A percentile compares a stretch with the other conserved stretches of the same genome.
phyloP scores from a whole-genome alignment of 2,113 vertebrate species.

The Paramormyrops kingsleyae region DNA sequence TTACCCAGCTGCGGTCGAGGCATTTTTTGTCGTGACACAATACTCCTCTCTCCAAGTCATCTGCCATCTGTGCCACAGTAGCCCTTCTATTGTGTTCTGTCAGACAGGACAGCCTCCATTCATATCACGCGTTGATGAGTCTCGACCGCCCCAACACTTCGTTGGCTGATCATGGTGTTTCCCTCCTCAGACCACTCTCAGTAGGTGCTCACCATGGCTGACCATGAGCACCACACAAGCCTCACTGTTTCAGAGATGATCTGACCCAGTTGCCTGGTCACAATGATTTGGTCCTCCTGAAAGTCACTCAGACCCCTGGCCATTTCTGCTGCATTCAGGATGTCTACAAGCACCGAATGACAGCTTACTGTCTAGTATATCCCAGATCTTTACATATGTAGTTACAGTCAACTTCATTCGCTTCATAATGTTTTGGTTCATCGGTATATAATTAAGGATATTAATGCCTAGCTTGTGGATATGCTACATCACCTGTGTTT shows the following conservation, averaged over 20 bases:
- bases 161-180: too few species aligned
- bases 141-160: too few species aligned
- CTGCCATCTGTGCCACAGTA: too few species aligned
- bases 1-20: too few species aligned
- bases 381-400: not conserved
- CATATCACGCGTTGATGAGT: not conserved
- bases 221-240: not conserved
- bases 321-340: not conserved
- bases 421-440: not conserved
- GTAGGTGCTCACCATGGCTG: not conserved
- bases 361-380: not conserved
- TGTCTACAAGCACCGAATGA: not conserved
- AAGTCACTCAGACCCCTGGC: not conserved
- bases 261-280: not conserved
- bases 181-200: too few species aligned
- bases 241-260: not conserved
- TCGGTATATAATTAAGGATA: not conserved
- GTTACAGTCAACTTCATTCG: not conserved
- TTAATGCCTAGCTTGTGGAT: not conserved
- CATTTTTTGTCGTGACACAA: too few species aligned
- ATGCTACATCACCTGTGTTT: not conserved
- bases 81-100: not conserved
- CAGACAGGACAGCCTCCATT: not conserved
- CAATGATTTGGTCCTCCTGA: not conserved
- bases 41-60: too few species aligned